Evolutionary conservation across 2,113 vertebrate genomes (phyloP), one percentile per base, ranked within the genome.

Genomic region (Phaethon lepturus): DNA sequence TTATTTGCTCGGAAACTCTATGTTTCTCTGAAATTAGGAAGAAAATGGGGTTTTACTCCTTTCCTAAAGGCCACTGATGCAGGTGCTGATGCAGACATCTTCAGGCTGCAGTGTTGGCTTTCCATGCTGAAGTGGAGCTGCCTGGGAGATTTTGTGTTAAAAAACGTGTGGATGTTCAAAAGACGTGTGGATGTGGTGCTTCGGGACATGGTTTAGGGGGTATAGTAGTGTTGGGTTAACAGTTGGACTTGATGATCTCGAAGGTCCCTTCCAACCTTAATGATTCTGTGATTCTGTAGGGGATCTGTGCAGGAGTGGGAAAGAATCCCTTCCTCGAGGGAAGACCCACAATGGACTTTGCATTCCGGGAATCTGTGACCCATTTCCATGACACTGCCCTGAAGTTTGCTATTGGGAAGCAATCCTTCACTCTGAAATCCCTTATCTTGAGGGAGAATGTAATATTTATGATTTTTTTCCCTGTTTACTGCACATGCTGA

Each of bases 401-500:
- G 12, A 79, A 88, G 13, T 88, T 83, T 88, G 56, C 52, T 79
- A 28, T 80, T 91, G 72, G 95, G 93, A 95, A 96, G 68, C 81
- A 93, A 90, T 96, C 49, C 38, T 88, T 96, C 86, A 91, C 35
- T 94, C 75, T 78, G 83, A 93, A 95, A 74, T 74, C 13, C n/a
- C 47, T 95, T 97, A 96, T 96, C 96, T 74, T 75, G 60, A 72
- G 52, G 58, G 71, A 72, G 56, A 94, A 94, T 90, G 45, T 67
- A 88, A 71, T 96, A 93, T 95, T 97, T 95, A 97, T 94, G 18
- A 82, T 75, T 83, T 95, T 95, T 94, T 69, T 35, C 86, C 28
- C 52, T 95, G 59, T 96, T 96, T 97, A 96, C 78, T 90, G 66
- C 47, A 84, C 40, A 91, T 84, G 49, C 72, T 90, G 93, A 95